Conservation (phyloP, 1,140 invertebrate species). For the Ooceraea biroi region DNA sequence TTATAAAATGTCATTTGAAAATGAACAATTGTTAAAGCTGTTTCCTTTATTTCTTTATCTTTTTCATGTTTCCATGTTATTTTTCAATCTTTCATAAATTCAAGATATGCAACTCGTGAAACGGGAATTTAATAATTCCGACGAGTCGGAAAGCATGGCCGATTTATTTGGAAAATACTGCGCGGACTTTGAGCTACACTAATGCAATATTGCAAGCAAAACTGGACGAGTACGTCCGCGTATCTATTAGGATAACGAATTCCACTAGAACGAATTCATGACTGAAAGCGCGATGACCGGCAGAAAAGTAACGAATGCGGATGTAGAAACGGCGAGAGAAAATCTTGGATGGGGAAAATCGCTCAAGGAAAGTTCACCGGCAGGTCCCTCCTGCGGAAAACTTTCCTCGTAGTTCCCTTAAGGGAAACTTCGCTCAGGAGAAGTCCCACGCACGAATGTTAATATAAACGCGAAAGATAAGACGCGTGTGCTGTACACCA, state of each 20-base stretch:
- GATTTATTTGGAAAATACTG: constrained; percentile 17
- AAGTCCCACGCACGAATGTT: background rate
- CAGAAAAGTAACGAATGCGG: background rate
- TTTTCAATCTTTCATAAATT: background rate
- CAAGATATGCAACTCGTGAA: background rate
- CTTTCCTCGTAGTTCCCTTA: background rate
- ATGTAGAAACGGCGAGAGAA: background rate
- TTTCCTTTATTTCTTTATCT: background rate
- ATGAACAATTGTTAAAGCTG: too few species aligned
- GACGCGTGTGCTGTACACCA: background rate
- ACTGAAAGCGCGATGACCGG: constrained; percentile 2
- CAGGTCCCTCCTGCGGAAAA: background rate
- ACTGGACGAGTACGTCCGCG: background rate
- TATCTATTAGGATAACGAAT: constrained; percentile 48
- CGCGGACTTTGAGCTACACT: constrained; percentile 5
- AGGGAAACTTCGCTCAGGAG: background rate
- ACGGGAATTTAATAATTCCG: background rate
- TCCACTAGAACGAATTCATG: constrained; percentile 3
- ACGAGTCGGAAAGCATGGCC: background rate
- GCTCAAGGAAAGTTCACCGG: constrained; percentile 15
- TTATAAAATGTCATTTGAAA: too few species aligned
- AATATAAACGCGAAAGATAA: constrained; percentile 3
- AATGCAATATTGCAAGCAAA: background rate
- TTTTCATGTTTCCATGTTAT: constrained; percentile 1
- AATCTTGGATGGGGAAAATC: constrained; percentile 32